These are phyloP conservation scores for Chaetura pelagica DNA, from an alignment of 2,113 vertebrate species.

Conservation along the genomic window DNA sequence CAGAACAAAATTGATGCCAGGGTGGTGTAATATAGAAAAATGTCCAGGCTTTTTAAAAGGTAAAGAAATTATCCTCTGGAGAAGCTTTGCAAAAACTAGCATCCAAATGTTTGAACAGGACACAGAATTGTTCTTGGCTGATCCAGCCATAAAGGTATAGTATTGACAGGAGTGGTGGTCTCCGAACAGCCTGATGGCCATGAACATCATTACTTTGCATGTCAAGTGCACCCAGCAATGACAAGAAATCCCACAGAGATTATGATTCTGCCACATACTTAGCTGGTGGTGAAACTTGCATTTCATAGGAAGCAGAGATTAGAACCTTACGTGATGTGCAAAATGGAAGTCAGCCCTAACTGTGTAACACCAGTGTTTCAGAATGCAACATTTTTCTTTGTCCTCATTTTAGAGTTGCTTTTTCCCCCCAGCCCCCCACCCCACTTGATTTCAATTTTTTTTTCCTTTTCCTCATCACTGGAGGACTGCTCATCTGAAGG, in stretches of 20 bases:
- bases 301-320: background rate
- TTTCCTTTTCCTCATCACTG: background rate
- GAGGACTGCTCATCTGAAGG: background rate
- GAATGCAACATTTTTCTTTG: background rate
- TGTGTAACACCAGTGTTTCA: background rate
- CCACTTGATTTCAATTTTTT: background rate
- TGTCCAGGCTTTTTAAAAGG: background rate
- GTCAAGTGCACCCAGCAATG: background rate
- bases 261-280: background rate
- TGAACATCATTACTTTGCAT: background rate
- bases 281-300: background rate
- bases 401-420: background rate
- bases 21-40: background rate
- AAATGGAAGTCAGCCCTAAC: background rate
- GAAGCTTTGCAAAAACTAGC: background rate
- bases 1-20: background rate
- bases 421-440: fast-evolving
- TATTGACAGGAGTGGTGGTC: background rate
- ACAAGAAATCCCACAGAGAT: background rate
- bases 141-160: background rate
- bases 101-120: background rate
- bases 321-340: background rate
- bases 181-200: background rate
- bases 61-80: background rate
- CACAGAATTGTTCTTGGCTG: background rate